Evolutionary conservation across 2,797 vertebrate species (phyloP), one percentile per base, ranked within the genome.

Genomic region (Eulemur mongoz): DNA sequence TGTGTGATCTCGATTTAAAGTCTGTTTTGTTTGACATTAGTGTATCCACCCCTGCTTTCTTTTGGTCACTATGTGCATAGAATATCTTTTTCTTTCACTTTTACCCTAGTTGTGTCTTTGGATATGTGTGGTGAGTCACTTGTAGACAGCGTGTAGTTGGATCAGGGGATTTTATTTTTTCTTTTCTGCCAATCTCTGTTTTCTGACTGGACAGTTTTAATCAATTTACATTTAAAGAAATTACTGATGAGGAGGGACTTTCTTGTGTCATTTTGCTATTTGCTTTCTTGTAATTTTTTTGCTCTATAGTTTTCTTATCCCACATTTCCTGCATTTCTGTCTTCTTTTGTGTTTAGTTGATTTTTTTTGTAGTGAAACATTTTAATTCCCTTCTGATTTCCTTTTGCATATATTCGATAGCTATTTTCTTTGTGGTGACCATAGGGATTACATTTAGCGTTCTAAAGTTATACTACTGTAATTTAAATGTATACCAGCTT

Each of bases 221-320:
- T 81, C 32, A 14, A 54, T 78, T 95, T 89, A 72, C 40, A 73
- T 83, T 72, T 96, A 54, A 93, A 79, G 70, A 72, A 91, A 91
- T 94, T 88, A 94, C 27, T 81, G n/a, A 72, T 67, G 89, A 89
- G 38, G 40, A 90, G 38, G 15, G 18, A 48, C 67, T 79, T 73
- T 22, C 32, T 91, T 69, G 38, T 69, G 18, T 50, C 78, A 30
- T 81, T 69, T 94, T 81, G 67, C 30, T 86, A 7, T 84, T 45
- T 91, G 6, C 85, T 78, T 72, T 82, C 30, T 70, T 69, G 35
- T 38, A 38, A 38, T 69, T 23, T 78, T 32, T 40, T 81, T 50
- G 40, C 27, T 35, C 76, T n/a, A 54, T n/a, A 72, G 27, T 48
- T 18, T 50, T 63, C 54, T 80, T 70, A 92, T n/a, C 52, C 45